A percentile compares a stretch with the other conserved stretches of the same genome.
Evolutionary conservation across 2,888 invertebrate species (phyloP).

Genomic region (Octonoba sinensis): DNA sequence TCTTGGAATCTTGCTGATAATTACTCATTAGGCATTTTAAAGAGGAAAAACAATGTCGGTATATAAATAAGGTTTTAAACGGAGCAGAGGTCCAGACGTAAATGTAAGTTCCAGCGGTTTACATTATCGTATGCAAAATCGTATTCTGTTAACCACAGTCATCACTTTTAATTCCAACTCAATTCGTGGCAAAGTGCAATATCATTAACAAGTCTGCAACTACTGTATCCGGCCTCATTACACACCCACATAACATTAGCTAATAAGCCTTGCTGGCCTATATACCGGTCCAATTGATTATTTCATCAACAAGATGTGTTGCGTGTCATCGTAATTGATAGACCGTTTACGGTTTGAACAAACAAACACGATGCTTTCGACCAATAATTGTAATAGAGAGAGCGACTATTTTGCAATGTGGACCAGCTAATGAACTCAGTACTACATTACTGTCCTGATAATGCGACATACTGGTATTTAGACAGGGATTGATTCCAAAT

Average conservation of each 20-base stretch:
- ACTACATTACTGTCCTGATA: constrained; percentile 27
- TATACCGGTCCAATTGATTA: constrained; percentile 52
- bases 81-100: no score
- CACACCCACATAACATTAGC: constrained; percentile 36
- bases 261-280: constrained; percentile 28
- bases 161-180: constrained; percentile 23
- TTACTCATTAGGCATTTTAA: no score
- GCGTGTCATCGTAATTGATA: constrained; percentile 60
- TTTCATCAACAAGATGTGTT: constrained; percentile 55
- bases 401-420: constrained; percentile 20
- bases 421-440: constrained; percentile 37
- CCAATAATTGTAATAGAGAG: constrained; percentile 50
- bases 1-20: no score
- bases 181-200: constrained; percentile 4
- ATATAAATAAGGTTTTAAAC: no score
- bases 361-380: constrained; percentile 39
- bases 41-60: no score
- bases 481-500: constrained; percentile 37
- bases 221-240: constrained; percentile 35
- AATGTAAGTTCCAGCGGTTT: no score
- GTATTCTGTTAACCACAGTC: no score
- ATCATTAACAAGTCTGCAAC: constrained; percentile 27
- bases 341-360: constrained; percentile 28
- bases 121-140: no score
- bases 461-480: constrained; percentile 11